Evolutionary conservation across 2,888 invertebrate genomes (phyloP), one percentile per base, ranked within the genome.

Genomic region (Clistopyga incitator): DNA sequence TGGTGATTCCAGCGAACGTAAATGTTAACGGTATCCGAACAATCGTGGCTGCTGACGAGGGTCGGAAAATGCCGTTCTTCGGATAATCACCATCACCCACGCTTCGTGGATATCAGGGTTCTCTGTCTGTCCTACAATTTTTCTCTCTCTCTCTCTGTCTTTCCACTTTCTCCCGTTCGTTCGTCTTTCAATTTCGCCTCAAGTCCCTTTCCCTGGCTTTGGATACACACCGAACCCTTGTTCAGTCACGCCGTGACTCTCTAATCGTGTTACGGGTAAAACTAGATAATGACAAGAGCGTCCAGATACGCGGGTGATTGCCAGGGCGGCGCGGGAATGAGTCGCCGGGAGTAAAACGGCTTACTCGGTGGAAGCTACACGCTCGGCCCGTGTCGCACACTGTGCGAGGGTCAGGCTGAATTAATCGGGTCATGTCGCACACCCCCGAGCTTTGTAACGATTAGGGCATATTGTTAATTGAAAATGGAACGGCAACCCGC

Each of bases 241-340:
- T 29, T 45, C 20, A 18, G 29, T 13, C 54, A 8, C 38, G 18
- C 38, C 29, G 34, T 45, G 65, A 65, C 65, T 71, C 64, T 65
- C 29, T 71, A 65, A 78, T 78, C 72, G 45, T 54, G 45, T 78
- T 64, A 72, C 29, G 72, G 65, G 72, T 23, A 65, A 71, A 65
- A 65, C 54, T 78, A 72, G 71, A 78, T 71, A 54, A 54, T 64
- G 54, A 29, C 65, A 72, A 65, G 78, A 65, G 20, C 50, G 78
- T 54, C 59, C 47, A 42, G 47, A 79, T 50, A 64, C 52, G 20
- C 20, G n/a, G 20, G 45, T 18, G 56, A 79, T 45, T 72, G n/a
- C 34, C 15, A 25, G 68, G 47, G 47, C 18, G 23, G 47, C n/a
- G 52, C 65, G 38, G 15, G 65, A 47, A 15, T 59, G 50, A 50